Conservation (phyloP, 2,113 vertebrate species). For the Isichthys henryi region DNA sequence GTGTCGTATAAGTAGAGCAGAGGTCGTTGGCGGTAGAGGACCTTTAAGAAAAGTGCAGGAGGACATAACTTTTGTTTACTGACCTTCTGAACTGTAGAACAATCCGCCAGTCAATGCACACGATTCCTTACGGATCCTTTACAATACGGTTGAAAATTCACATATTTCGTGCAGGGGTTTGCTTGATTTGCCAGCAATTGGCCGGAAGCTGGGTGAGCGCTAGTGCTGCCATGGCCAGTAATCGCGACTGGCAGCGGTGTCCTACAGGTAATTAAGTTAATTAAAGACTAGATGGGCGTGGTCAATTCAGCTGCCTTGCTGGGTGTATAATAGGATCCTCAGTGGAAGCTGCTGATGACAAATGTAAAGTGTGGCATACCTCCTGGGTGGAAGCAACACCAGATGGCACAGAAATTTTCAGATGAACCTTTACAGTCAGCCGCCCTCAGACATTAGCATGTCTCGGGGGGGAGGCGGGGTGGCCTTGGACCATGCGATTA, state of each 20-base stretch:
- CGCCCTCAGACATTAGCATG: background rate
- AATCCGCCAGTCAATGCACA: background rate
- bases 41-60: background rate
- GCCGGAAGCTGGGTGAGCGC: background rate
- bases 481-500: background rate
- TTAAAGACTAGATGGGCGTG: background rate
- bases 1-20: background rate
- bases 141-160: background rate
- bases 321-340: background rate
- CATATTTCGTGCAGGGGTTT: background rate
- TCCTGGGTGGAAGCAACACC: background rate
- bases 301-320: too few species aligned
- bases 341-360: background rate
- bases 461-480: background rate
- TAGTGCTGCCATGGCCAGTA: background rate
- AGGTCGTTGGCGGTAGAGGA: background rate
- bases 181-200: background rate
- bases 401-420: background rate
- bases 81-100: background rate
- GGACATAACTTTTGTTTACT: background rate
- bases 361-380: background rate
- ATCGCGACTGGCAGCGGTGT: background rate
- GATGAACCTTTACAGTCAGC: background rate
- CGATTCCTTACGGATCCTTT: background rate
- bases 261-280: background rate